Evolutionary conservation across 1,140 invertebrate species (phyloP), one percentile per base, ranked within the genome.

Genomic region (Euglossa dilemma): DNA sequence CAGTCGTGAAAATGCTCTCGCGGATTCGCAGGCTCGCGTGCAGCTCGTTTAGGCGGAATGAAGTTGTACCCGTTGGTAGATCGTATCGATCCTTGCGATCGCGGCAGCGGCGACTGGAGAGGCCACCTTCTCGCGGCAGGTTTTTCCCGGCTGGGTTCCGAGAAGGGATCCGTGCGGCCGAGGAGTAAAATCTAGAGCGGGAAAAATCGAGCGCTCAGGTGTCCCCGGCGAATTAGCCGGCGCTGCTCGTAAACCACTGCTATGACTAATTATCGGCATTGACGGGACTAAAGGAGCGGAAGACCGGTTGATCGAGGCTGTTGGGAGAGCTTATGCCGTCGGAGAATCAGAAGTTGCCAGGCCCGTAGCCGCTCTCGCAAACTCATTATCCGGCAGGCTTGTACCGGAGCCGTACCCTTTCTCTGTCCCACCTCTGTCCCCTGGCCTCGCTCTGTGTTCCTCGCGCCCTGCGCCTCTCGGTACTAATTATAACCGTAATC

Each of bases 401-500:
- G 81, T 78, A 78, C 54, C 73, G 23, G n/a, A 77, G 73, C 80
- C 66, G 66, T 54, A 36, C 57, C 64, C 72, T 72, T 73, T 77
- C 66, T 72, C 66, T 54, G 36, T 47, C 67, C n/a, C 14, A 2
- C 43, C 56, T 28, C 43, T 56, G 28, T 54, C 43, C 36, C 20
- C 69, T 36, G n/a, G 25, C 12, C 50, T 63, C 52, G n/a, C 47
- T 66, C 50, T 72, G 20, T 56, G 6, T 47, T 77, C 25, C 64
- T 54, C 28, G n/a, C 47, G n/a, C 54, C 36, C 67, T 23, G 56
- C n/a, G 36, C 63, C 72, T 73, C 63, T 80, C 74, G 69, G 66
- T 70, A 87, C 90, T 91, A 92, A 92, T 92, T 92, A 92, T 90
- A 87, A 89, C 61, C 87, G 81, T 87, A 89, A 89, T 89, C 85